These are phyloP conservation scores for Empidonax alnorum DNA, from an alignment of 2,113 vertebrate species.

Conservation along the genomic window DNA sequence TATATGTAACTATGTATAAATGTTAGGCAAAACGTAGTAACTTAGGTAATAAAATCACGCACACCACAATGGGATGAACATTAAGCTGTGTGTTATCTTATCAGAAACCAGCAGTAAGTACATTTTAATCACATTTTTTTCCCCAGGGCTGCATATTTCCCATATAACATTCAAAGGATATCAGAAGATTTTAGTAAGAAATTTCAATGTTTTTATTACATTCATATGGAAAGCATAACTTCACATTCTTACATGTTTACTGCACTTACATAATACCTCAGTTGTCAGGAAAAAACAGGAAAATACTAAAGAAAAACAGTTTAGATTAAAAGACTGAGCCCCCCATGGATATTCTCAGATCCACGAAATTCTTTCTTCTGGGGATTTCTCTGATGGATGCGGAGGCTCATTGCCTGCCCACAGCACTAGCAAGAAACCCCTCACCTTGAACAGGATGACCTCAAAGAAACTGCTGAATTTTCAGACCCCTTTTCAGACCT, in stretches of 20 bases:
- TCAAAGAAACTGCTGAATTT: slow-evolving; percentile 24
- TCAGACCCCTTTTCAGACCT: background rate
- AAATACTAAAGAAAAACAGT: slow-evolving; percentile 37
- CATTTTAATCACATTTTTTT: background rate
- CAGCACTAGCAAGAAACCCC: slow-evolving; percentile 11
- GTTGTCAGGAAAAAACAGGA: slow-evolving; percentile 37
- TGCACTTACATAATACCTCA: slow-evolving; percentile 33
- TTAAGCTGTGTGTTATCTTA: background rate
- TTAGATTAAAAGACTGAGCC: slow-evolving; percentile 53
- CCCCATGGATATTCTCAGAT: slow-evolving; percentile 42
- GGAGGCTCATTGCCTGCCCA: background rate
- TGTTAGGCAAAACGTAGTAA: background rate
- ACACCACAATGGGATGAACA: background rate
- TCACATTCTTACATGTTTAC: slow-evolving; percentile 65
- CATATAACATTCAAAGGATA: slow-evolving; percentile 13
- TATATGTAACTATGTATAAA: background rate
- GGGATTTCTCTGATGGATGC: slow-evolving; percentile 17
- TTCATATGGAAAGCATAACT: slow-evolving; percentile 59
- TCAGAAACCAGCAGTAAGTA: background rate
- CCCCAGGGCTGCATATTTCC: background rate
- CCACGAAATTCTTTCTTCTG: slow-evolving; percentile 47
- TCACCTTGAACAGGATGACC: slow-evolving; percentile 48
- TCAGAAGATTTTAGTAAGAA: slow-evolving; percentile 32
- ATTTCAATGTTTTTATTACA: slow-evolving; percentile 51
- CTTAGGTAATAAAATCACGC: background rate